Percentiles rank a stretch among this genome's conserved stretches.
Conservation (phyloP, 2,797 vertebrate genomes). For the Etheostoma perlongum region DNA sequence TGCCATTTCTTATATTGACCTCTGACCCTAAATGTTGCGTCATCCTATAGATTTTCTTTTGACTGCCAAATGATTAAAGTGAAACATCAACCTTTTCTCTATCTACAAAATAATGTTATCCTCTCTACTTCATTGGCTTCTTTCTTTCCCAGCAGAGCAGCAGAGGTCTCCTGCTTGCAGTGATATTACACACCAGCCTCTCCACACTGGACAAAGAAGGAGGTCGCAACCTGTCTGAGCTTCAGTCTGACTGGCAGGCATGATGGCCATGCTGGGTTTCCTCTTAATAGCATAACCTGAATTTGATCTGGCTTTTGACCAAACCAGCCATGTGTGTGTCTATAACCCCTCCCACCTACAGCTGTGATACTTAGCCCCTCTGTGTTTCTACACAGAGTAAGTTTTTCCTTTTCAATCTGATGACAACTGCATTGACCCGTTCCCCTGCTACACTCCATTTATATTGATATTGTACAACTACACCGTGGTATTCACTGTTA, state of each 20-base stretch:
- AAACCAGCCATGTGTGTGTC: constrained; percentile 24
- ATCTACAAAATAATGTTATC: constrained; percentile 25
- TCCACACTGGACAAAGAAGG: constrained; percentile 55
- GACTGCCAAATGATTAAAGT: constrained; percentile 23
- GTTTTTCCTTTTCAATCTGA: constrained; percentile 32
- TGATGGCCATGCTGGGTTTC: constrained; percentile 39
- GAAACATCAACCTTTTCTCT: constrained; percentile 13
- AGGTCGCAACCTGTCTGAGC: constrained; percentile 57
- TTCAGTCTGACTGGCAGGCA: constrained; percentile 54
- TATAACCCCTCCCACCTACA: constrained; percentile 52
- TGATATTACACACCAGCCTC: constrained; percentile 36
- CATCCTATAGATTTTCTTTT: not conserved
- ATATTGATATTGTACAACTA: constrained; percentile 48
- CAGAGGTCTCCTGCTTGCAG: constrained; percentile 18
- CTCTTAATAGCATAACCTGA: constrained; percentile 41
- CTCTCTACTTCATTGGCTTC: constrained; percentile 2
- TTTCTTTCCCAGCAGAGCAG: constrained; percentile 29
- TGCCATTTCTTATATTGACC: constrained; percentile 42
- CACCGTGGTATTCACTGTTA: constrained; percentile 17
- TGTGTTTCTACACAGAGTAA: constrained; percentile 27
- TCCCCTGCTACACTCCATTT: constrained; percentile 3
- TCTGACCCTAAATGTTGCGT: constrained; percentile 43
- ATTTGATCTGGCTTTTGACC: constrained; percentile 58
- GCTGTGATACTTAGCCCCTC: constrained; percentile 44
- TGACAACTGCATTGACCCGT: constrained; percentile 34